Evolutionary conservation across 2,797 vertebrate genomes (phyloP), one percentile per base, ranked within the genome.

Genomic region (Enteromius radiatus): DNA sequence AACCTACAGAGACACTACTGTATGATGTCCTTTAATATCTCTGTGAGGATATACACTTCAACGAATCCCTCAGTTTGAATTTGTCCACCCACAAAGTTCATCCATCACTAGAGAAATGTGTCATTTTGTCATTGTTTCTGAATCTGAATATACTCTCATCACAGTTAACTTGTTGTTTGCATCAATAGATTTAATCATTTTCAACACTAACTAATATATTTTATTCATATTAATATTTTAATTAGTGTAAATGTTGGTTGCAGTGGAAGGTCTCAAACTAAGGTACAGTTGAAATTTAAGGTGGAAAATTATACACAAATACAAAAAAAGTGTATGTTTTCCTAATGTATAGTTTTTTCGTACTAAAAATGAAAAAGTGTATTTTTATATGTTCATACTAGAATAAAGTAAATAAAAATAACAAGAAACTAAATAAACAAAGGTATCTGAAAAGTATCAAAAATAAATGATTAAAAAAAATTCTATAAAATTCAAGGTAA

Each of bases 191-290:
- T 56, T 11, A 1, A 52, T 52, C 7, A 7, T n/a, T n/a, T 54
- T 56, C 2, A 23, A 59, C n/a, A 26, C 54, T 23, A 23, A 56
- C 23, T 23, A 56, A 56, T 12, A 56, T 56, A 56, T 23, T 56
- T 56, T 12, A 56, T 23, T 21, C 2, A 19, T 49, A 49, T 19
- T 23, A 11, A 3, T 17, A 5, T 45, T 17, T 49, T 6, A 47
- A 47, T 71, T 31, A 21, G 69, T 49, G 45, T 28, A 21, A 21
- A 19, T 68, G 21, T 68, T n/a, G 33, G 19, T 41, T 47, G 26
- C 15, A 56, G 52, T 56, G 59, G 59, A 74, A 74, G 54, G 21
- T 14, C 52, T 75, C 21, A 38, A n/a, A 75, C 10, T 56, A 56
- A 56, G 52, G 6, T 12, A 56, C 6, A 0, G 11, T 38, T 75